Base-by-base conservation (phyloP, 2,797 vertebrate species). In the Fundulus diaphanus region DNA sequence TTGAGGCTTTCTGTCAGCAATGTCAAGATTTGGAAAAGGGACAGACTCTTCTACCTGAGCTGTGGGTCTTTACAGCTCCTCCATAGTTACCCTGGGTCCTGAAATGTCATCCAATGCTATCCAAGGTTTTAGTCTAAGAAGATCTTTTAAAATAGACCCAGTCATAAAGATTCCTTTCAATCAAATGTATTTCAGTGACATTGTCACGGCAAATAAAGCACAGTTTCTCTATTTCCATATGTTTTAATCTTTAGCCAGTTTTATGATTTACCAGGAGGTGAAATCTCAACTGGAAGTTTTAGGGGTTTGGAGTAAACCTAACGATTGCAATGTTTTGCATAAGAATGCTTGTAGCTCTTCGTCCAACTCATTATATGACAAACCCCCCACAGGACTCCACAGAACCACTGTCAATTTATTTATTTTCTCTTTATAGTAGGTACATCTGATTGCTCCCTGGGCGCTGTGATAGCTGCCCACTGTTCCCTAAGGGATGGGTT, bases 291-390 rank as follows among this genome's bases (percentile, higher is more conserved):
- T 8, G 35, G 20, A 35, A 63, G 18, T 11, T 63, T 37, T 37
- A 22, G 24, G 24, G 35, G 33, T 63, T 37, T 63, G 9, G 33
- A 24, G 27, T 37, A 24, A 37, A 59, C 44, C 22, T 59, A 49
- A 66, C 66, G 27, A 74, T 73, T 37, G 35, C n/a, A 73, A 71
- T 9, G 20, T 5, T 20, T 48, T 48, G 24, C 13, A 63, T 9
- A 67, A 85, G 67, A 71, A 61, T 29, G 70, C 61, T 31, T 24
- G 72, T 1, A 72, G 2, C 1, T 49, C 18, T 37, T 33, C 80
- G 73, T 1, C 65, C 0, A 82, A 72, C 65, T 66, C 16, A 9
- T 24, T 2, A 65, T 24, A 48, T 0, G 18, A 20, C 0, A 31
- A 70, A 77, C 40, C 24, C 22, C 74, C 8, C 3, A 56, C 61